phyloP scores from a whole-genome alignment of 2,797 vertebrate species.

The Poeciliopsis infans region DNA sequence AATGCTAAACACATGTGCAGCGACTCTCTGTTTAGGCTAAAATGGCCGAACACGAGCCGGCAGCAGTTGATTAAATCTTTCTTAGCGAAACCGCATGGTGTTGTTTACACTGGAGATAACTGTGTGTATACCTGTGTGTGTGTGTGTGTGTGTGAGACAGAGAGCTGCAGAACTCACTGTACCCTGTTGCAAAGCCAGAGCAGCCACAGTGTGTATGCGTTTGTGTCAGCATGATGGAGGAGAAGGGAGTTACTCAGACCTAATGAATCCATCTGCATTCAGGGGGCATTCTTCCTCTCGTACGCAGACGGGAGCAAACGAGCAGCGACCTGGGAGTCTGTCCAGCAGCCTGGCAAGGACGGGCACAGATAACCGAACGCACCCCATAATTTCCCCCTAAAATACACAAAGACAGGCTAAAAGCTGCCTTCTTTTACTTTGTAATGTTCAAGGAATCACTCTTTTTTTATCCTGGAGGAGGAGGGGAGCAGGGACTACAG shows the following conservation, averaged over 20 bases:
- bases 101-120: slow-evolving; percentile 76
- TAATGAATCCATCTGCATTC: slow-evolving; percentile 86
- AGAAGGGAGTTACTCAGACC: slow-evolving; percentile 80
- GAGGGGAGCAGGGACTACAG: slow-evolving; percentile 37
- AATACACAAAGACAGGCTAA: slow-evolving; percentile 24
- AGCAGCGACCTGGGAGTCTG: slow-evolving; percentile 72
- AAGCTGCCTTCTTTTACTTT: slow-evolving; percentile 26
- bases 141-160: slow-evolving; percentile 31
- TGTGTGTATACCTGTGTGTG: slow-evolving; percentile 47
- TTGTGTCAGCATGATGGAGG: slow-evolving; percentile 81
- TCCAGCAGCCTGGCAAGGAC: slow-evolving; percentile 60
- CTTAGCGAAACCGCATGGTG: slow-evolving; percentile 71
- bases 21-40: slow-evolving; percentile 72
- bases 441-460: slow-evolving; percentile 10
- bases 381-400: not conserved
- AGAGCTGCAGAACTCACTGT: slow-evolving; percentile 71
- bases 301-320: slow-evolving; percentile 74
- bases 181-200: slow-evolving; percentile 61
- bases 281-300: slow-evolving; percentile 72
- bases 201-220: slow-evolving; percentile 68
- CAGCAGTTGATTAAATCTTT: slow-evolving; percentile 75
- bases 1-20: slow-evolving; percentile 77
- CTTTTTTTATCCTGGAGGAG: slow-evolving; percentile 7
- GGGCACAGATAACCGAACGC: slow-evolving; percentile 37
- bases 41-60: slow-evolving; percentile 71